phyloP scores from a whole-genome alignment of 1,140 invertebrate species.

The Megalopta genalis region DNA sequence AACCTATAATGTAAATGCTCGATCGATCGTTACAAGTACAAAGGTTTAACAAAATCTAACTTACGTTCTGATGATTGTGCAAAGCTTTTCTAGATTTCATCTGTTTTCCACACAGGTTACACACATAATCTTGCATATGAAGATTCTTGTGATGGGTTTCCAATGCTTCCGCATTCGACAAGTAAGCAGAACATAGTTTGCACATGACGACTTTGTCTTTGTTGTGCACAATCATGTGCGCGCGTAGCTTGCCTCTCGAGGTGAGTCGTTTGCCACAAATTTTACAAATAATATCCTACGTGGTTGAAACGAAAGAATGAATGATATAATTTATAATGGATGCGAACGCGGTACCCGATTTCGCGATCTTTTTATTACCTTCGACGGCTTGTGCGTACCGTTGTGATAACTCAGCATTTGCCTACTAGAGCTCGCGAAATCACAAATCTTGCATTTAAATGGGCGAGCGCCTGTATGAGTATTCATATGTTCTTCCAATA shows the following conservation, averaged over 20 bases:
- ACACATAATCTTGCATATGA: conserved; percentile 65
- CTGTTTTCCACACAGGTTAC: conserved; percentile 63
- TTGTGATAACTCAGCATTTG: conserved; percentile 67
- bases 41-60: conserved; percentile 4
- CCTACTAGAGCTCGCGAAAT: conserved; percentile 63
- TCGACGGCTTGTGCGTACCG: conserved; percentile 63
- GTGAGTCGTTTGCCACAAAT: conserved; percentile 66
- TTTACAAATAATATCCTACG: conserved; percentile 65
- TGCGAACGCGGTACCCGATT: too few relatives aligned
- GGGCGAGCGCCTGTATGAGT: conserved; percentile 67
- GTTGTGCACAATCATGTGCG: conserved; percentile 67
- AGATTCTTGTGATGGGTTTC: conserved; percentile 61
- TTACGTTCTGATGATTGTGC: conserved; percentile 70
- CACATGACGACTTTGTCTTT: conserved; percentile 66
- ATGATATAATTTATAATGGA: not conserved
- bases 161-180: conserved; percentile 60
- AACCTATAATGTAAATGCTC: conserved; percentile 46
- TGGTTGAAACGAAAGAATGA: conserved; percentile 7
- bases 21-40: too few relatives aligned
- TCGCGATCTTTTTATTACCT: conserved; percentile 56
- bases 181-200: conserved; percentile 65
- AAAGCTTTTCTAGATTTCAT: conserved; percentile 68
- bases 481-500: conserved; percentile 69
- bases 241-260: conserved; percentile 64
- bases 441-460: conserved; percentile 63